Base-by-base conservation (phyloP, 2,113 vertebrate genomes). In the Kryptolebias marmoratus region DNA sequence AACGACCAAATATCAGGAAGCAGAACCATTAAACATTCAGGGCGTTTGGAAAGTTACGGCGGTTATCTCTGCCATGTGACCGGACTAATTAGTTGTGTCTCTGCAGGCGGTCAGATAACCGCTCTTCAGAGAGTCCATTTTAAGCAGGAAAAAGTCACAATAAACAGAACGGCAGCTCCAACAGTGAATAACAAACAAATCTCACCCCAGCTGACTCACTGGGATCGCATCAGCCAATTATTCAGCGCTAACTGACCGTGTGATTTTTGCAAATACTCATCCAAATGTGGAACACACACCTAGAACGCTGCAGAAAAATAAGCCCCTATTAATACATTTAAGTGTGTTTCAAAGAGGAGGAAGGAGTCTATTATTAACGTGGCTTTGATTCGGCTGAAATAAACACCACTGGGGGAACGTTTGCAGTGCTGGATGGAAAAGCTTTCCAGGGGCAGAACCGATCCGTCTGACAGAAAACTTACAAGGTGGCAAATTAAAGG, bases 181-280 rank as follows among this genome's bases (percentile, higher is more conserved):
- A 88, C 88, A 86, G 80, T 80, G 83, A 90, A 91, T 85, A 89
- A 80, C 74, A 88, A 89, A 85, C 70, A 85, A 78, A 68, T 89
- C 77, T 87, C 87, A 80, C 81, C 83, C 64, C 73, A 71, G 73
- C 73, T 86, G 83, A 86, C 81, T 89, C 82, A 83, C 72, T 57
- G 12, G 36, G 64, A 64, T 22, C 54, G 68, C 67, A 83, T 73
- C 68, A 78, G 56, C 68, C 48, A 81, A 77, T 73, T 80, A 88
- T 81, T 72, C 80, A 87, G 77, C 13, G 57, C 58, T 76, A 84
- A 75, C 9, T 39, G 45, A 84, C 70, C n/a, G 12, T 78, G 74
- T 44, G 68, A 82, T 62, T 77, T 52, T 52, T 71, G 36, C 48
- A 60, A 65, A 75, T n/a, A 76, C 5, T 55, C 42, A 39, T 49